Percentiles rank a stretch among this genome's conserved stretches.
Evolutionary conservation across 2,797 vertebrate species (phyloP).

Genomic region (Manis pentadactyla): DNA sequence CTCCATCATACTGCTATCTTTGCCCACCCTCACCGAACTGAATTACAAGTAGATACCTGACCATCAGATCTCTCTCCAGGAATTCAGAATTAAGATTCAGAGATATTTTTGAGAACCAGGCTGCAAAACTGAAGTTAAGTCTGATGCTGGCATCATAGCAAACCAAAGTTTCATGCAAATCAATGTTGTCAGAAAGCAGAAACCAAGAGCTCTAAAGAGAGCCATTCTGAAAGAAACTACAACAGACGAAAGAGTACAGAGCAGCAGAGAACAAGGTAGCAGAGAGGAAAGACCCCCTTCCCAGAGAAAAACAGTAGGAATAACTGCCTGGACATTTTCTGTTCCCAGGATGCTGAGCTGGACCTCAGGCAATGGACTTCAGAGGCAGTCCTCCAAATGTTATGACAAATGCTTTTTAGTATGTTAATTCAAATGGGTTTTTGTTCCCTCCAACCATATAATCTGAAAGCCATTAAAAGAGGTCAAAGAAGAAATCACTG

Average conservation of each 20-base stretch:
- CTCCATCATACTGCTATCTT: not conserved
- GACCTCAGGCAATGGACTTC: not conserved
- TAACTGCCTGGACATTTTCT: not conserved
- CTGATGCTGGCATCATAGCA: not conserved
- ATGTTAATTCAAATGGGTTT: constrained; percentile 56
- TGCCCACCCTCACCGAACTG: not conserved
- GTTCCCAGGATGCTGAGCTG: not conserved
- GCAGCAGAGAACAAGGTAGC: not conserved
- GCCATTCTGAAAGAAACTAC: not conserved
- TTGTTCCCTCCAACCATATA: constrained; percentile 55
- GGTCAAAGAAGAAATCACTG: constrained; percentile 50
- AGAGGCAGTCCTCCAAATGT: not conserved
- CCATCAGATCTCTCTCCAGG: not conserved
- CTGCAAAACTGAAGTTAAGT: not conserved
- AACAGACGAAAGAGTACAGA: not conserved
- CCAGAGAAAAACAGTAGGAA: not conserved
- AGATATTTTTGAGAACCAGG: not conserved
- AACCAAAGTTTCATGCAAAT: not conserved
- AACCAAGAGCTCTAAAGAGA: constrained; percentile 32
- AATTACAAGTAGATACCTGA: not conserved
- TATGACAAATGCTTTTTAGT: constrained; percentile 8
- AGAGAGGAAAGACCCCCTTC: not conserved
- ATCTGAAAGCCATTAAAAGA: constrained; percentile 20
- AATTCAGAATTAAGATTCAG: not conserved
- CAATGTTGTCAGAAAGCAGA: not conserved